Base-by-base conservation (phyloP, 2,797 vertebrate genomes). In the Rhinichthys osculus region DNA sequence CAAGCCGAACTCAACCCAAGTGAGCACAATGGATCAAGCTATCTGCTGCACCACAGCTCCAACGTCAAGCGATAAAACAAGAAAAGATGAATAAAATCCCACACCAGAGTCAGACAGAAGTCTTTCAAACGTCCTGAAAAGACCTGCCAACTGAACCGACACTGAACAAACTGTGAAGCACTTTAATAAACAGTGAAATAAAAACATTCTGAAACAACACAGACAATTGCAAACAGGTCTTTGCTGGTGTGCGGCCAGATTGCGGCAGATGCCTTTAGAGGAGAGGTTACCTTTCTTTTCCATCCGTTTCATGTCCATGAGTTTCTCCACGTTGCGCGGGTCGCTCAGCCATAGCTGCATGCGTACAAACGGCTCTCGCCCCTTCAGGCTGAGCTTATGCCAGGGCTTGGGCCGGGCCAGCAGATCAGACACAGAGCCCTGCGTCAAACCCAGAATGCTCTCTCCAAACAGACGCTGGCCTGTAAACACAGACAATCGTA, bases 261-360 rank as follows among this genome's bases (percentile, higher is more conserved):
- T 4, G 50, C n/a, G 30, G 54, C 54, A 23, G 50, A 78, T 23
- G 62, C 42, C 40, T 64, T 11, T 21, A 21, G 16, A 70, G 44
- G 44, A 16, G 62, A 67, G 19, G 62, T 64, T 23, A 99, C 98
- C 98, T 99, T 99, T 99, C 94, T 99, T 99, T 93, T 99, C 98
- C 97, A 99, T 96, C 84, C 98, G 96, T 87, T 99, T 99, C 98
- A 99, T 99, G 92, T 99, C 98, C 97, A 98, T 99, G 92, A 99
- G 96, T 92, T 99, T 99, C 94, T 99, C 98, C 92, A 99, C 97
- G 9, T 98, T 99, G 95, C 97, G 97, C 85, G 98, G 97, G 89
- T 99, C 98, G 47, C 97, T 97, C 78, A 99, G 96, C 98, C 98
- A 99, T 30, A 99, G 96, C 94, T 99, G 98, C 98, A 99, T 99